Base-by-base conservation (phyloP, 2,888 invertebrate species). In the Ochropleura leucogaster region DNA sequence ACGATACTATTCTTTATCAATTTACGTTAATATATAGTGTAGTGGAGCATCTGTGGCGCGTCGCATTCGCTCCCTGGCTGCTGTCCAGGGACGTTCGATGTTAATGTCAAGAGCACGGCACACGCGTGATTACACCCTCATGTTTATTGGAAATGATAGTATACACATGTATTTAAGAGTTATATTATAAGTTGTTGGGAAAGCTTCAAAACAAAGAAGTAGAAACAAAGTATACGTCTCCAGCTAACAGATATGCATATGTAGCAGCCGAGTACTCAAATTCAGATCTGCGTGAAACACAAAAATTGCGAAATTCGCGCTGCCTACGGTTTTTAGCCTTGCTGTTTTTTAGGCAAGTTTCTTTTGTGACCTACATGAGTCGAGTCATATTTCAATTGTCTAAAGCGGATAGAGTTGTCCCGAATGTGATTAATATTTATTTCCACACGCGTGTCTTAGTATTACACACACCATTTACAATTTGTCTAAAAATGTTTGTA, bases 21-120 rank as follows among this genome's bases (percentile, higher is more conserved):
- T 86, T 85, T 75, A 72, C 73, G 70, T 60, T 73, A 77, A 79
- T 70, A 79, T 71, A 77, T 82, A 74, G 65, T 66, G 75, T 64
- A 49, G 60, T 57, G 74, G 74, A 70, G 75, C 88, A 90, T 81
- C 89, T 88, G 86, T 80, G 87, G 86, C 76, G 80, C 53, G 82
- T 77, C 78, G 77, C 81, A 72, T 14, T 74, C 80, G 83, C 74
- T 74, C 63, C 59, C 79, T 76, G 84, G 87, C 88, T 82, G 84
- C 71, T 47, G 66, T 82, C 84, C 87, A 87, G 85, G 73, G 64
- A 62, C 64, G 78, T 77, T 71, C 80, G 55, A 77, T 80, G 86
- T 81, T 87, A 84, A 88, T 90, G 90, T 91, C 90, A 91, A 89
- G 87, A 87, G 68, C 89, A 85, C 77, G 69, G 78, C 70, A 72